Conservation (phyloP, 1,140 invertebrate genomes). For the Sipha flava region DNA sequence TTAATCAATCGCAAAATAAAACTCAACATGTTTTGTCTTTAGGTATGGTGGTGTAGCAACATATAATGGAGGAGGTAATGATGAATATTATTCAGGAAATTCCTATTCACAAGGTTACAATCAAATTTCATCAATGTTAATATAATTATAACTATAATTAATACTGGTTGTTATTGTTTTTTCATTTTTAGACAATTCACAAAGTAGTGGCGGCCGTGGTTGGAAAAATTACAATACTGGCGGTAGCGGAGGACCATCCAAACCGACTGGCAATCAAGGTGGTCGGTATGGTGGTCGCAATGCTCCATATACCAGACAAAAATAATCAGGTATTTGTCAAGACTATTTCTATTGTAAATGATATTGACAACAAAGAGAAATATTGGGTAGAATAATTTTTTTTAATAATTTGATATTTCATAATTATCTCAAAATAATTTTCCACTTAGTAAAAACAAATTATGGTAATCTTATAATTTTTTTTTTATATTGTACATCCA, state of each 20-base stretch:
- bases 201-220: constrained; percentile 2
- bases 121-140: neutral
- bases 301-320: constrained; percentile 19
- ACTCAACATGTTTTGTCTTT: neutral
- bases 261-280: constrained; percentile 24
- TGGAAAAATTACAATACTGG: constrained; percentile 26
- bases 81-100: constrained; percentile 23
- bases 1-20: neutral
- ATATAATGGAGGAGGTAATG: constrained; percentile 21
- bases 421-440: constrained; percentile 17
- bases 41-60: constrained; percentile 27
- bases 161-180: neutral
- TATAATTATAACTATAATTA: neutral
- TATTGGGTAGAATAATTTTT: constrained; percentile 18
- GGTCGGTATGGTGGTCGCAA: constrained; percentile 27
- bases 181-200: neutral
- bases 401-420: neutral
- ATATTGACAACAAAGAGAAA: neutral
- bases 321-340: constrained; percentile 29
- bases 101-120: constrained; percentile 6
- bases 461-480: constrained; percentile 9
- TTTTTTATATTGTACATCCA: constrained; percentile 8
- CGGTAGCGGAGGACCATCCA: constrained; percentile 16
- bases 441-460: constrained; percentile 19
- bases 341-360: constrained; percentile 14